Conservation (phyloP, 2,888 invertebrate genomes). For the Hyposoter dolosus region DNA sequence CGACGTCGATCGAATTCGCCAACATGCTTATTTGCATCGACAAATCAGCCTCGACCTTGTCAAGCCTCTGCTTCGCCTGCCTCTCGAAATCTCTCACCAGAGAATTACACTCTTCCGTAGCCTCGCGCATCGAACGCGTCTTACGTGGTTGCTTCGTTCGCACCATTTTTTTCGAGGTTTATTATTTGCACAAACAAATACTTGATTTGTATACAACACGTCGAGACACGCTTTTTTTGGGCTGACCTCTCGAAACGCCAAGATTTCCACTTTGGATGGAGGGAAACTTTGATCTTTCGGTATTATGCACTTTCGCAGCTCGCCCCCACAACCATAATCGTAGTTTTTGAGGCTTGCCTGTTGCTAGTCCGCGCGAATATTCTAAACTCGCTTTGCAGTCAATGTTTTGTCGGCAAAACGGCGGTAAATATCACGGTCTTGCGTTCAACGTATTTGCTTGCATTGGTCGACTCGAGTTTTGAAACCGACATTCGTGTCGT, state of each 20-base stretch:
- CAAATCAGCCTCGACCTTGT: conserved; percentile 74
- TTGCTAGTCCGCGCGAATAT: neutral
- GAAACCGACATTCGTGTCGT: conserved; percentile 19
- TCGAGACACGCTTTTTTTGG: neutral
- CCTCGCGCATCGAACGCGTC: conserved; percentile 61
- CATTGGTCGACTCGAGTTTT: conserved; percentile 18
- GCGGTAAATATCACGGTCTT: conserved; percentile 12
- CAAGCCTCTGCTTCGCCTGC: conserved; percentile 69
- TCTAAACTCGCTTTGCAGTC: neutral
- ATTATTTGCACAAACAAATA: neutral
- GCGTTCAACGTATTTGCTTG: conserved; percentile 1
- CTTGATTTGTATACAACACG: neutral
- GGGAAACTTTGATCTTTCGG: neutral
- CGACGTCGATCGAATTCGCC: conserved; percentile 70
- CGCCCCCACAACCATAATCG: conserved; percentile 5
- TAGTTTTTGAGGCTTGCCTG: neutral
- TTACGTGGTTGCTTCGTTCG: conserved; percentile 78
- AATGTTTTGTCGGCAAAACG: neutral
- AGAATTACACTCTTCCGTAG: conserved; percentile 72
- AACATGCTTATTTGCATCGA: conserved; percentile 70
- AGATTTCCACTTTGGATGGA: neutral
- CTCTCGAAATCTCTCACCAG: conserved; percentile 76
- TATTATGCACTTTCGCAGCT: conserved; percentile 10
- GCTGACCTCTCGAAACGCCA: neutral
- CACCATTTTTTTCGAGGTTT: conserved; percentile 75